Evolutionary conservation across 2,888 invertebrate species (phyloP).

Genomic region (Apodemia mormo): DNA sequence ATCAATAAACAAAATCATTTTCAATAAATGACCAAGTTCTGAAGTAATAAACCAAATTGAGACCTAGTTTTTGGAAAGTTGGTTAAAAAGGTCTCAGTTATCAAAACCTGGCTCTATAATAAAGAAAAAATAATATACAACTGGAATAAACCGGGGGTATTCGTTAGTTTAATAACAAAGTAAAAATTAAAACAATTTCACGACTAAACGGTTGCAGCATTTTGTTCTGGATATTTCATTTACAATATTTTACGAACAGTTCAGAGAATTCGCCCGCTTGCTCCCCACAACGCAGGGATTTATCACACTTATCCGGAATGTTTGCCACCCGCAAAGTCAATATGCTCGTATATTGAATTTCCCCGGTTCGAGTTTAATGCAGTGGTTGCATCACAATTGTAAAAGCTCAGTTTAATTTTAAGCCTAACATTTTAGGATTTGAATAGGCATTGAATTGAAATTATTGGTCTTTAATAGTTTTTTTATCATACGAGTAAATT

Average conservation of each 20-base stretch:
- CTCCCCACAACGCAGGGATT: slow-evolving; percentile 4
- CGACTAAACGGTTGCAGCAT: neutral
- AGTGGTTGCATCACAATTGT: neutral
- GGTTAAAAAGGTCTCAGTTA: too few species aligned
- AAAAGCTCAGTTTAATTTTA: neutral
- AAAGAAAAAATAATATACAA: too few species aligned
- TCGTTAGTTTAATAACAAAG: neutral
- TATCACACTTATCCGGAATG: slow-evolving; percentile 6
- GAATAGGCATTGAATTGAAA: too few species aligned
- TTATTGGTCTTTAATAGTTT: too few species aligned
- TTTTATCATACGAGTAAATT: too few species aligned
- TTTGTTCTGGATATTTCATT: neutral
- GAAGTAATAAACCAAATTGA: too few species aligned
- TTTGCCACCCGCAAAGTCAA: slow-evolving; percentile 6
- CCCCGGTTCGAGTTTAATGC: neutral
- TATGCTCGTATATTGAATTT: slow-evolving; percentile 2
- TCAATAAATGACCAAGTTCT: too few species aligned
- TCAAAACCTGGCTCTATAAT: too few species aligned
- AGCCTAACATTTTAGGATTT: neutral
- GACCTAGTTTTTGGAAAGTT: too few species aligned
- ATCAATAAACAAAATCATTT: too few species aligned
- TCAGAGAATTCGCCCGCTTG: neutral
- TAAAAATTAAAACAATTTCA: neutral
- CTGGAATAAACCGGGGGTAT: too few species aligned
- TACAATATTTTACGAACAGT: slow-evolving; percentile 9